phyloP scores from a whole-genome alignment of 2,113 vertebrate genomes.

The Lasiurus borealis region DNA sequence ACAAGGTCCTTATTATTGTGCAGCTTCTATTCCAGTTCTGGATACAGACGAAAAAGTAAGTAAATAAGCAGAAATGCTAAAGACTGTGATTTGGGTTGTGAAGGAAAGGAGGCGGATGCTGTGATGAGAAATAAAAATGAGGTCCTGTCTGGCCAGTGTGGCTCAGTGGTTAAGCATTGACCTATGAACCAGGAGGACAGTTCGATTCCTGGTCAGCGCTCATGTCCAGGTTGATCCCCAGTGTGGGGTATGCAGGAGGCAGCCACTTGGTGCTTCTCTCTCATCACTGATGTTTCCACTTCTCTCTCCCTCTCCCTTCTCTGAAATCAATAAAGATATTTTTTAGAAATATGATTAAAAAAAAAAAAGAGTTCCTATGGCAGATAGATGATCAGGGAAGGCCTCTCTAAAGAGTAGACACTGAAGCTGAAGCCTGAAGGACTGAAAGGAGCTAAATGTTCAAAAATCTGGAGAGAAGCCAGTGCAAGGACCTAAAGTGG shows the following conservation, averaged over 20 bases:
- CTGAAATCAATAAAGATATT: too few relatives aligned
- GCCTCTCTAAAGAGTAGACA: background rate
- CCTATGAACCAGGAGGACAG: too few relatives aligned
- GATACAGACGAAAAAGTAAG: background rate
- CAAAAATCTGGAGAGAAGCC: background rate
- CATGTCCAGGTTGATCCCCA: too few relatives aligned
- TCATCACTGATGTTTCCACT: too few relatives aligned
- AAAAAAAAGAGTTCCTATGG: background rate
- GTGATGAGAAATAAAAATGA: constrained; percentile 2
- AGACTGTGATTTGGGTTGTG: background rate
- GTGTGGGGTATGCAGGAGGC: too few relatives aligned
- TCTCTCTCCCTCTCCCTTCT: too few relatives aligned
- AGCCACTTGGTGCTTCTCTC: too few relatives aligned
- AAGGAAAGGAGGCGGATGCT: background rate
- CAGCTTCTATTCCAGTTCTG: background rate
- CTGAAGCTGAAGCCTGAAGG: constrained; percentile 5
- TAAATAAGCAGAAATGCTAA: background rate
- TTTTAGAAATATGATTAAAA: background rate
- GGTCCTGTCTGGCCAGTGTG: too few relatives aligned
- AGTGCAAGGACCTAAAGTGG: background rate
- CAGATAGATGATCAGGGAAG: background rate
- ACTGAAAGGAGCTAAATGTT: background rate
- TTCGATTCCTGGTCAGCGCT: too few relatives aligned
- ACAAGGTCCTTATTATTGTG: background rate
- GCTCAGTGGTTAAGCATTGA: too few relatives aligned